Evolutionary conservation across 30 jellyfish, hydroid and myxozoan species (phyloP).

Genomic region (Hydra vulgaris): DNA sequence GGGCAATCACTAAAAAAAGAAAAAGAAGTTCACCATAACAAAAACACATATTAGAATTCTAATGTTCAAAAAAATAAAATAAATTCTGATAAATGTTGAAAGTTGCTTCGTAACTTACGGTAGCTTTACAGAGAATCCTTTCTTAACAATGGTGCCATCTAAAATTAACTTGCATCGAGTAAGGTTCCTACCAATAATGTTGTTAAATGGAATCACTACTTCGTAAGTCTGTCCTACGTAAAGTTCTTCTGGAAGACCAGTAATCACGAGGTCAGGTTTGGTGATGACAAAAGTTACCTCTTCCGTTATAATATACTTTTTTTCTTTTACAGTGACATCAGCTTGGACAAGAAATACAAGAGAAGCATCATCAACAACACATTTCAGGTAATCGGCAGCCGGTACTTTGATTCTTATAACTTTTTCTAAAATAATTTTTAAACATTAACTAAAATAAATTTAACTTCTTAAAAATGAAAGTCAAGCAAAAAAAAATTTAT

Average conservation of each 20-base stretch:
- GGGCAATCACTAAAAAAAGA: background rate
- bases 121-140: constrained; percentile 15
- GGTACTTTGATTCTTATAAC: constrained; percentile 23
- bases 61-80: background rate
- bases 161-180: constrained; percentile 39
- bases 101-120: background rate
- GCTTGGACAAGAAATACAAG: constrained; percentile 48
- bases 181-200: constrained; percentile 45
- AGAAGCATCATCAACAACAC: constrained; percentile 42
- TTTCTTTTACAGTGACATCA: constrained; percentile 18
- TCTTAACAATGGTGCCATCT: constrained; percentile 75
- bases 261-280: constrained; percentile 1
- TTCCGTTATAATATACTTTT: background rate
- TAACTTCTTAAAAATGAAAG: too few relatives aligned
- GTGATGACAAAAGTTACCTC: background rate
- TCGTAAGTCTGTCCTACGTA: constrained; percentile 19
- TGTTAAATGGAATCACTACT: constrained; percentile 26
- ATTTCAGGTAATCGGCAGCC: constrained; percentile 50
- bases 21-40: too few relatives aligned
- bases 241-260: constrained; percentile 20
- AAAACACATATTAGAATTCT: too few relatives aligned
- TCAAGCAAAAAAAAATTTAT: too few relatives aligned
- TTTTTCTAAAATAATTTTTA: constrained; percentile 35
- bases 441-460: too few relatives aligned
- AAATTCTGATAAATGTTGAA: background rate